Conservation (phyloP, 2,113 vertebrate genomes). For the Megaceryle torquata region DNA sequence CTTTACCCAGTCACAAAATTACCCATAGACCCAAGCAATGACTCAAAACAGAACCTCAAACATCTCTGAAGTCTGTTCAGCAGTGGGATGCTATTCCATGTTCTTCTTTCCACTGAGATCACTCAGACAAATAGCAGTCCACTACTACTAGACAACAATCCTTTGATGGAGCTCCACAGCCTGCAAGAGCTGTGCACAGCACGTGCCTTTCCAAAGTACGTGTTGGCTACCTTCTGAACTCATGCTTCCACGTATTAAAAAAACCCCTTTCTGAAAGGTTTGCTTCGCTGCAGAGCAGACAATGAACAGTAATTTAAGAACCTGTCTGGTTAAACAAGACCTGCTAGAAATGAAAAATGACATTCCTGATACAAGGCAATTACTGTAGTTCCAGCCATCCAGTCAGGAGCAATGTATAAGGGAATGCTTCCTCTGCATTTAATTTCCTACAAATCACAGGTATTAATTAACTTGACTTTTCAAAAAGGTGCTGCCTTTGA, state of each 20-base stretch:
- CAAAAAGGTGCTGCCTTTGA: neutral
- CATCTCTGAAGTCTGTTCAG: neutral
- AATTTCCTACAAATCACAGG: constrained; percentile 34
- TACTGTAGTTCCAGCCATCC: constrained; percentile 3
- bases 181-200: neutral
- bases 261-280: neutral
- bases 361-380: constrained; percentile 29
- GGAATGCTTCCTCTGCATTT: neutral
- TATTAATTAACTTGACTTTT: constrained; percentile 54
- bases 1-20: neutral
- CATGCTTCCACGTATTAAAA: neutral
- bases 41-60: neutral
- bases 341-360: constrained; percentile 54
- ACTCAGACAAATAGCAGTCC: neutral
- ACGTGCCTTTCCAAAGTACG: accelerated
- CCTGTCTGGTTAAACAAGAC: constrained; percentile 5
- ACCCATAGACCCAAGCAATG: neutral
- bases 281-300: constrained; percentile 8
- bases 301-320: constrained; percentile 35
- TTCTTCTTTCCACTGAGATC: neutral
- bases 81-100: neutral
- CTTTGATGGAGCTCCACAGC: neutral
- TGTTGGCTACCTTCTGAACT: neutral
- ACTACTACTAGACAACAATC: neutral
- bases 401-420: neutral